A percentile compares a stretch with the other conserved stretches of the same genome.
Evolutionary conservation across 2,888 invertebrate species (phyloP).

Genomic region (Drosophila cognata): DNA sequence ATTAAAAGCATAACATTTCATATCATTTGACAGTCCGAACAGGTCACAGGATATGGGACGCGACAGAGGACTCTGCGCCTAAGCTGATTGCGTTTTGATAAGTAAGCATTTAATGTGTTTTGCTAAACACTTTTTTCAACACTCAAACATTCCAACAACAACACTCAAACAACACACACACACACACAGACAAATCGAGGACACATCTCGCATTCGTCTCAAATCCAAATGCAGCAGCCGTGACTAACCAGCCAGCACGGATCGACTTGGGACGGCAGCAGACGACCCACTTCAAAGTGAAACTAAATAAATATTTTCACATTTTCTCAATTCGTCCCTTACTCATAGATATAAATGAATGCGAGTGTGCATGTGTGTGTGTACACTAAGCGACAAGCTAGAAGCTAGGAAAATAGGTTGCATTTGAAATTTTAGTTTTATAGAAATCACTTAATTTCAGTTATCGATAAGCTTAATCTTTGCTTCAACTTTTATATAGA

Average conservation of each 20-base stretch:
- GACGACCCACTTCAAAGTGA: constrained; percentile 68
- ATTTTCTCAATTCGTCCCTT: constrained; percentile 36
- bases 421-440: background rate
- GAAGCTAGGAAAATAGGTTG: background rate
- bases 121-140: constrained; percentile 69
- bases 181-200: background rate
- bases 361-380: background rate
- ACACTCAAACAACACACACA: constrained; percentile 10
- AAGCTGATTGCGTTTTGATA: constrained; percentile 79
- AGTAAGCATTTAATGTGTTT: constrained; percentile 82
- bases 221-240: constrained; percentile 31
- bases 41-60: constrained; percentile 11
- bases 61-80: constrained; percentile 48
- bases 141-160: constrained; percentile 40
- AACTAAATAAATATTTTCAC: constrained; percentile 76
- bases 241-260: constrained; percentile 28
- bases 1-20: constrained; percentile 69
- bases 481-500: background rate
- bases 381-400: constrained; percentile 25
- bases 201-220: constrained; percentile 4
- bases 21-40: constrained; percentile 55
- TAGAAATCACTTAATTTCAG: background rate
- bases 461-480: background rate
- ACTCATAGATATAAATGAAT: constrained; percentile 13
- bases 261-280: constrained; percentile 17